These are phyloP conservation scores for Tyto alba DNA, from an alignment of 2,113 vertebrate species.

Conservation along the genomic window DNA sequence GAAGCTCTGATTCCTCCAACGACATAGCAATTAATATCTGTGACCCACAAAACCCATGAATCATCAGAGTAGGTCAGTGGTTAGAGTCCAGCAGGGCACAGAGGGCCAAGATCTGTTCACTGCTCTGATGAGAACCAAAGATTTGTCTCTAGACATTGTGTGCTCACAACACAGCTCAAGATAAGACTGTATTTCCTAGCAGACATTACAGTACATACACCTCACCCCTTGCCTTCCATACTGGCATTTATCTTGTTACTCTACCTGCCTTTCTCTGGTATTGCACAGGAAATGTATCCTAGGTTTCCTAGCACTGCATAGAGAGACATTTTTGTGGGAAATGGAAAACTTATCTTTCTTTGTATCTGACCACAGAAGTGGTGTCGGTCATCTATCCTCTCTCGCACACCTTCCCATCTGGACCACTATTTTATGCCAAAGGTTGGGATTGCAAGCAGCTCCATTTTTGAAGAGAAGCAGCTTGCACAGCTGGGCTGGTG, in stretches of 20 bases:
- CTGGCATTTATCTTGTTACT: neutral
- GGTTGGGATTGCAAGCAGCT: neutral
- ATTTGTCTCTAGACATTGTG: neutral
- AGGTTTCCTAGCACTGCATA: neutral
- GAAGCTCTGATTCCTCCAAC: neutral
- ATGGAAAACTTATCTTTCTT: neutral
- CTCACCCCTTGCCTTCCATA: neutral
- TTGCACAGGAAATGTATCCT: neutral
- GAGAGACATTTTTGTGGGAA: neutral
- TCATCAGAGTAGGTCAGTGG: neutral
- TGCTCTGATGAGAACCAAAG: neutral
- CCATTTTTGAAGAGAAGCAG: neutral
- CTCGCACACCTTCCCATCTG: neutral
- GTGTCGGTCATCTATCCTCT: neutral
- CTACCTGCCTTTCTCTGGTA: neutral
- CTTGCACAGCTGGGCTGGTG: neutral
- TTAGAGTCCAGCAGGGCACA: neutral
- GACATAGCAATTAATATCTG: neutral
- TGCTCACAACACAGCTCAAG: neutral
- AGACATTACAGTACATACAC: neutral
- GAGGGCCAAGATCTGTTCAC: neutral
- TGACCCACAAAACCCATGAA: neutral
- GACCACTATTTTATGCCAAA: neutral
- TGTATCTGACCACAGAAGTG: neutral
- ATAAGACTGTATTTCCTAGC: neutral